These are phyloP conservation scores for Tyria jacobaeae DNA, from an alignment of 2,888 invertebrate species.

Conservation along the genomic window DNA sequence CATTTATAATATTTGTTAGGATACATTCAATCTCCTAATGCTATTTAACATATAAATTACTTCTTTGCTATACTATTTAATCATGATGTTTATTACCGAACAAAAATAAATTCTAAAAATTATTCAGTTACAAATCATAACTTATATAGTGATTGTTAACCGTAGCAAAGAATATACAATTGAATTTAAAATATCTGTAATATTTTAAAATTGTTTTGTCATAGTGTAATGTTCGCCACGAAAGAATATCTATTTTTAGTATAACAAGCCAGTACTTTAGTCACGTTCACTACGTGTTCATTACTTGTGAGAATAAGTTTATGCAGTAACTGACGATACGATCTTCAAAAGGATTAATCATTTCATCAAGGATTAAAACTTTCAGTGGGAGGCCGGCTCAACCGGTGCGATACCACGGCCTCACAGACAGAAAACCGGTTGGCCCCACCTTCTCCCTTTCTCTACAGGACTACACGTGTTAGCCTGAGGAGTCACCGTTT, in stretches of 20 bases:
- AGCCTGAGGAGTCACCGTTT: no score
- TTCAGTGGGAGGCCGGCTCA: no score
- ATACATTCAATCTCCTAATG: no score
- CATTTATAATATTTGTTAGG: no score
- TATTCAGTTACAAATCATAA: not conserved
- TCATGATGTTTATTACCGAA: not conserved
- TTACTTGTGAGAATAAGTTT: no score
- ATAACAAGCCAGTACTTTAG: not conserved
- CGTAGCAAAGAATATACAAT: not conserved
- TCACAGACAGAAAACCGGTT: no score
- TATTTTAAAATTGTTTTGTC: not conserved
- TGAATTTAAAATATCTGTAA: not conserved
- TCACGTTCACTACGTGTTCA: not conserved
- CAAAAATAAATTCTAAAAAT: not conserved
- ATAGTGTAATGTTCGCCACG: conserved; percentile 1
- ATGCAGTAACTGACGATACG: no score
- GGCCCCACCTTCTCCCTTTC: no score
- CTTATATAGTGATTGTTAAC: not conserved
- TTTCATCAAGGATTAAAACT: no score
- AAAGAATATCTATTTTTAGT: not conserved
- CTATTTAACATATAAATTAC: not conserved
- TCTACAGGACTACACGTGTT: no score
- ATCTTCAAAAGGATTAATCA: no score
- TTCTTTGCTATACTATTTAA: not conserved
- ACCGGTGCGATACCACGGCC: no score